A percentile compares a stretch with the other conserved stretches of the same genome.
Evolutionary conservation across 2,113 vertebrate genomes (phyloP).

Genomic region (Rissa tridactyla): DNA sequence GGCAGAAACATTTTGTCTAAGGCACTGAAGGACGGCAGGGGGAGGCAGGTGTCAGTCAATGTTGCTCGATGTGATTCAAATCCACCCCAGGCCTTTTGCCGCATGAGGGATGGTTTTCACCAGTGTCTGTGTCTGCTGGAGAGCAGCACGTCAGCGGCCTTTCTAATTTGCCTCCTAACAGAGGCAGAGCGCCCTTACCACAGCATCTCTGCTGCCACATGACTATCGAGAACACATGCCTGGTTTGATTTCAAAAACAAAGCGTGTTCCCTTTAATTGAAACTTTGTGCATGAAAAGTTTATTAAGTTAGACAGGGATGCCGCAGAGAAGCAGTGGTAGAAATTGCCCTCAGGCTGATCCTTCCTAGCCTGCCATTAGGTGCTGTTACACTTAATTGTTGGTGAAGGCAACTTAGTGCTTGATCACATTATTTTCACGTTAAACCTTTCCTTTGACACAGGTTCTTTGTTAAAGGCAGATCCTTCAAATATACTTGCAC

Average conservation of each 20-base stretch:
- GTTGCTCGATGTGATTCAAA: rapidly evolving
- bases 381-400: slow-evolving; percentile 24
- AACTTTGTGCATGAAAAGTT: background rate
- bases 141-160: rapidly evolving
- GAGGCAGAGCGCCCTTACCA: rapidly evolving
- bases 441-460: background rate
- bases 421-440: background rate
- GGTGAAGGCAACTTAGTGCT: slow-evolving; percentile 1
- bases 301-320: background rate
- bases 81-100: rapidly evolving
- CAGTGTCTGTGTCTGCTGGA: background rate
- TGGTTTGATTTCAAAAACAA: background rate
- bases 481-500: background rate
- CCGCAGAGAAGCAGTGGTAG: background rate
- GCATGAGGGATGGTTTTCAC: rapidly evolving
- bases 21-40: background rate
- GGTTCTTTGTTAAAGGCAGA: background rate
- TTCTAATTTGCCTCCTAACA: rapidly evolving
- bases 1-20: background rate
- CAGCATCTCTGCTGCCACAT: rapidly evolving
- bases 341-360: slow-evolving; percentile 17
- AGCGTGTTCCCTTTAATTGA: background rate
- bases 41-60: rapidly evolving
- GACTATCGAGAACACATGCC: background rate
- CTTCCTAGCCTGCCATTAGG: slow-evolving; percentile 1